Conservation (phyloP, 2,888 invertebrate species). For the Apocheima hispidaria region DNA sequence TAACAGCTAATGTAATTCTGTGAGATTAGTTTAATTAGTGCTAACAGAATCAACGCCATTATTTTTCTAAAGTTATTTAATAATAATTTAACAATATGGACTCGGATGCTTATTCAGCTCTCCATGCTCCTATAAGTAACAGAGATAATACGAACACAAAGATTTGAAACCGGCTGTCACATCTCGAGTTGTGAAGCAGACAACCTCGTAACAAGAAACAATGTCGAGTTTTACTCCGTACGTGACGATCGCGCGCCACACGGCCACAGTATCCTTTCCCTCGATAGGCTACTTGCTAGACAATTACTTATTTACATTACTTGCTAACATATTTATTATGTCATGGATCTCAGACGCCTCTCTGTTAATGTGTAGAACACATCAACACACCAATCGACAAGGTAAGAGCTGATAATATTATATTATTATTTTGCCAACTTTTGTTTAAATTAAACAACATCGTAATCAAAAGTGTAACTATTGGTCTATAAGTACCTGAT, state of each 20-base stretch:
- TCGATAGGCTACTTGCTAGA: background rate
- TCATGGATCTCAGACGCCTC: too few species aligned
- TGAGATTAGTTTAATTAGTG: too few species aligned
- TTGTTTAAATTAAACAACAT: too few species aligned
- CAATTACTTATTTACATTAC: background rate
- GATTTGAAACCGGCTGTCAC: background rate
- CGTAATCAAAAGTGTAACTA: too few species aligned
- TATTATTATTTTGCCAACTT: too few species aligned
- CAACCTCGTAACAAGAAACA: conserved; percentile 5
- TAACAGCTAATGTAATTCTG: too few species aligned
- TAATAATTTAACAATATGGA: conserved; percentile 6
- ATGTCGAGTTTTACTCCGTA: conserved; percentile 5
- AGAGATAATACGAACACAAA: conserved; percentile 2
- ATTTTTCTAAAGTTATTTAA: background rate
- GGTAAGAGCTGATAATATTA: too few species aligned
- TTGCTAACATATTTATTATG: too few species aligned
- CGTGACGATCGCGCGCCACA: conserved; percentile 5
- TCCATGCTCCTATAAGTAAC: background rate
- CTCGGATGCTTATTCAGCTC: background rate
- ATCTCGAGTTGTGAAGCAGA: background rate
- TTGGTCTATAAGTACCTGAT: too few species aligned
- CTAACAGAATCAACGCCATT: too few species aligned
- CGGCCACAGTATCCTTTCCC: background rate
- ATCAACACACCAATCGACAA: too few species aligned
- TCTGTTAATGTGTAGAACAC: too few species aligned